Evolutionary conservation across 2,797 vertebrate genomes (phyloP), one percentile per base, ranked within the genome.

Genomic region (Tauraco hartlaubi): DNA sequence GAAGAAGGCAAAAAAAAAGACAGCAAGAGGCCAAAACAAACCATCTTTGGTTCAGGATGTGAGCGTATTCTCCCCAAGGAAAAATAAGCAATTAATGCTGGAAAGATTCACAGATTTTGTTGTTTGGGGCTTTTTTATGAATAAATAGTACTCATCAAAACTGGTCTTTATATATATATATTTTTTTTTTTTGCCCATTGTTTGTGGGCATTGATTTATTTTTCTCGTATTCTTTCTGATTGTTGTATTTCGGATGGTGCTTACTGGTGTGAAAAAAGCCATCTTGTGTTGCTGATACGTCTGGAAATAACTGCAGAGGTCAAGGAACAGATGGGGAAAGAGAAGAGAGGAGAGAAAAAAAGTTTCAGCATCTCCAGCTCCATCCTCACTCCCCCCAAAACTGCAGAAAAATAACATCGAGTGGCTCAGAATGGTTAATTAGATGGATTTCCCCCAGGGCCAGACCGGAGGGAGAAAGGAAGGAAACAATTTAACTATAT

Each of bases 201-300:
- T 97, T 97, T 94, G 94, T 82, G 92, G 90, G 94, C 97, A 97
- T 91, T 97, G 97, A 97, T 97, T 97, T 97, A 90, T 97, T 98
- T 96, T 98, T 96, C 96, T 97, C 80, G 87, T 96, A 90, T 92
- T 97, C 93, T 87, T 94, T 96, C 80, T 96, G 96, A 97, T 96
- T 92, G 97, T 96, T 97, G 72, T 95, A 83, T 97, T 97, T 97
- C 10, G 91, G 96, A 93, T 92, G 94, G 97, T 97, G 98, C 96
- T 98, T 94, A 97, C 95, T 94, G 97, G 97, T 94, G 97, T 97
- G 98, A 96, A 97, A 94, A 98, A 97, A 98, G 90, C 90, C 97
- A 97, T 97, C 97, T 94, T 48, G 62, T 80, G 61, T 16, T 58
- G 90, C 90, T 97, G 98, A 97, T 98, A 97, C 98, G 97, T 93